Evolutionary conservation across 1,140 invertebrate genomes (phyloP).

Genomic region (Drosophila ogumai): DNA sequence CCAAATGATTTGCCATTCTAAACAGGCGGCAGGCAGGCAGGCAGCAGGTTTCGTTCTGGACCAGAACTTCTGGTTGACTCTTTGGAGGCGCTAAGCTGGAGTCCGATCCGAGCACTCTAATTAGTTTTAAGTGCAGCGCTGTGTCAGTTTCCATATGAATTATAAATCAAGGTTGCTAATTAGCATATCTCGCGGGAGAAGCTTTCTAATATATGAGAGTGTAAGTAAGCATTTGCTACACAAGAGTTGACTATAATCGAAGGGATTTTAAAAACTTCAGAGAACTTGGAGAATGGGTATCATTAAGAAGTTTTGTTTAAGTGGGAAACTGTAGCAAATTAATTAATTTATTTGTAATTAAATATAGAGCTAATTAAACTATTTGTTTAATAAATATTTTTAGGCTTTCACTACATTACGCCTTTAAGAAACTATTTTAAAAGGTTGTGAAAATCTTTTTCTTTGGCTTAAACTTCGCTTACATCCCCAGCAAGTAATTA

Average conservation of each 20-base stretch:
- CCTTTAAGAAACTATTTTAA: not conserved
- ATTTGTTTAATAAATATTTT: not conserved
- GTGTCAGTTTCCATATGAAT: conserved; percentile 27
- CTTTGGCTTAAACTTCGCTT: not conserved
- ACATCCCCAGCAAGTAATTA: too few relatives aligned
- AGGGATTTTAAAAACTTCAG: not conserved
- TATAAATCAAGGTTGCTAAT: conserved; percentile 37
- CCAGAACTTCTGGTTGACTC: conserved; percentile 11
- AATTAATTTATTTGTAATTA: not conserved
- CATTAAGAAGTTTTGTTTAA: not conserved
- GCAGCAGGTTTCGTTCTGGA: conserved; percentile 8
- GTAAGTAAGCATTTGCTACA: not conserved
- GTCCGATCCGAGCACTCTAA: conserved; percentile 6
- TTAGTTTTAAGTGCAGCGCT: conserved; percentile 7
- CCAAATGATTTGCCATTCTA: conserved; percentile 54
- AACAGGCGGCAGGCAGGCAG: conserved; percentile 2
- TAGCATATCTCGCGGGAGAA: conserved; percentile 23
- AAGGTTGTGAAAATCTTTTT: not conserved
- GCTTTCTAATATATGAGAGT: conserved; percentile 42
- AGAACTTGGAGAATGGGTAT: too few relatives aligned
- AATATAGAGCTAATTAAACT: not conserved
- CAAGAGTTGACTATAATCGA: not conserved
- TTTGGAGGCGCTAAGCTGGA: conserved; percentile 4
- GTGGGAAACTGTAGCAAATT: not conserved
- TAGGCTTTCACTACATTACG: not conserved